Evolutionary conservation across 2,797 vertebrate species (phyloP), one percentile per base, ranked within the genome.

Genomic region (Aplochiton taeniatus): DNA sequence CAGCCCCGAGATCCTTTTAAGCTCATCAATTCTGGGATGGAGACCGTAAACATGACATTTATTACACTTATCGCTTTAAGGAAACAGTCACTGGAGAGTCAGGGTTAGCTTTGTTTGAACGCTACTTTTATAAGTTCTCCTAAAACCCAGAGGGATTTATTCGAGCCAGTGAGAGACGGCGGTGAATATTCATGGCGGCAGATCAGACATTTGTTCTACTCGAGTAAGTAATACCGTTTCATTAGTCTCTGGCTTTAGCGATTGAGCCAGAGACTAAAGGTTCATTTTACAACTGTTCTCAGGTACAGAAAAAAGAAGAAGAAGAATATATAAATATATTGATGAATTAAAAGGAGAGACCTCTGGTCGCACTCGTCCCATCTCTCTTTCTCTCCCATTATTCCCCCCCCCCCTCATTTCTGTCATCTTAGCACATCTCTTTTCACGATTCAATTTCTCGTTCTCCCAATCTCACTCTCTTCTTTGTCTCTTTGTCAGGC

Each of bases 51-150:
- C 75, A 86, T 19, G 14, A 45, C 8, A 82, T 88, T 87, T 80
- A 89, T 89, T 87, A 72, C 61, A 61, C 76, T 68, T 20, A 64
- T 1, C 55, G 63, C 31, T 31, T 6, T 6, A 6, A 31, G 31
- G 31, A 31, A 31, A 65, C 62, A 58, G 84, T 45, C 88, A 86
- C 68, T 58, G 4, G 71, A 85, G 77, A 78, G 19, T 55, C 52
- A 68, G 11, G 76, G 83, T 88, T 87, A 83, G 84, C 85, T 86
- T 82, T 68, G 79, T 78, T 83, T 85, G 73, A 83, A 74, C 42
- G 61, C 74, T 68, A 70, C 63, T 64, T 73, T 56, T 83, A 83
- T 83, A 83, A 45, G 57, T 57, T 58, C 56, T 70, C 79, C 79
- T n/a, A 49, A 66, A 52, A 17, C 60, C 49, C 7, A 10, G 9